Conservation (phyloP, 2,797 vertebrate species). For the Rhinatrema bivittatum region DNA sequence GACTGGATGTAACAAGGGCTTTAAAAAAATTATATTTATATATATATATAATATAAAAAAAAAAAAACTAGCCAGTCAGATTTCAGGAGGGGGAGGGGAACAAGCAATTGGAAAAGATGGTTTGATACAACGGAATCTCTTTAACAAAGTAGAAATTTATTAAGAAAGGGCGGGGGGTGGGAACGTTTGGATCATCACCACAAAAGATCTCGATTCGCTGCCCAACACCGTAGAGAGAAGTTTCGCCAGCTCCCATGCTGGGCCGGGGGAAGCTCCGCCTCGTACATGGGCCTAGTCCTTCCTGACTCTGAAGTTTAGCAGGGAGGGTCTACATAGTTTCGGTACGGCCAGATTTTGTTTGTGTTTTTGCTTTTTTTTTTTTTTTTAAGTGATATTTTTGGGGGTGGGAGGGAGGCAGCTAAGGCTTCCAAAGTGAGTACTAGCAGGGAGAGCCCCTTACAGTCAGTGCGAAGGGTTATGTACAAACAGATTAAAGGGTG, state of each 20-base stretch:
- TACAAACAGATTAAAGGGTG: constrained; percentile 43
- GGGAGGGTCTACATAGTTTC: too few species aligned
- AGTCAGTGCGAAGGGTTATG: too few species aligned
- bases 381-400: constrained; percentile 4
- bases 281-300: too few species aligned
- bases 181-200: constrained; percentile 21
- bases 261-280: constrained; percentile 18
- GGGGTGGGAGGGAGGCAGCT: too few species aligned
- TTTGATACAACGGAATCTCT: constrained; percentile 55
- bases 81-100: constrained; percentile 34
- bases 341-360: too few species aligned
- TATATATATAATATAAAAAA: constrained; percentile 9
- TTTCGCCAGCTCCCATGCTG: constrained; percentile 33
- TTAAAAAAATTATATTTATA: too few species aligned
- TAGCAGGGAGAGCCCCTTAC: constrained; percentile 38
- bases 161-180: constrained; percentile 36
- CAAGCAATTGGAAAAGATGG: constrained; percentile 47
- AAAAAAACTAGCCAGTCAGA: constrained; percentile 43
- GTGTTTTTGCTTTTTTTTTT: too few species aligned
- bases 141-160: constrained; percentile 59
- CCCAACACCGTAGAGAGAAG: constrained; percentile 40
- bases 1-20: constrained; percentile 46
- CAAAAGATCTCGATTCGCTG: constrained; percentile 48
- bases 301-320: too few species aligned
- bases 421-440: too few species aligned